Conservation (phyloP, 2,113 vertebrate species). For the Oreocharis arfaki region DNA sequence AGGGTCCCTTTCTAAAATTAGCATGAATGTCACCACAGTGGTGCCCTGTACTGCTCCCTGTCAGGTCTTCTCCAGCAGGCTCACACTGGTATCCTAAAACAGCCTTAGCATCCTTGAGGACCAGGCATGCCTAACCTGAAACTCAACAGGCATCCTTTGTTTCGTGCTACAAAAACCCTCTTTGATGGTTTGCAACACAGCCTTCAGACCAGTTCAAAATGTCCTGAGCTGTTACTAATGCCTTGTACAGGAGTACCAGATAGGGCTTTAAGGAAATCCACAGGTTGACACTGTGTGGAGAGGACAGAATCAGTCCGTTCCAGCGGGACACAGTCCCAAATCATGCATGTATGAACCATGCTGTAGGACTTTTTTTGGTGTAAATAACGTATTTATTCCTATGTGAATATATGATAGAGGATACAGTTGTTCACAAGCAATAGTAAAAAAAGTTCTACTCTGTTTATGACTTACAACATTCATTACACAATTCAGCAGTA, state of each 20-base stretch:
- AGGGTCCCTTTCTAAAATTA: not conserved
- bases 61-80: not conserved
- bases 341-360: not conserved
- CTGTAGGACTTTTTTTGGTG: not conserved
- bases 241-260: not conserved
- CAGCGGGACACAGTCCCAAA: not conserved
- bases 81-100: not conserved
- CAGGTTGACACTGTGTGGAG: rapidly evolving
- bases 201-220: not conserved
- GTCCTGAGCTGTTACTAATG: not conserved
- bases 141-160: not conserved
- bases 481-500: not conserved
- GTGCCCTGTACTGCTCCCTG: not conserved
- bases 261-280: not conserved
- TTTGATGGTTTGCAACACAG: not conserved
- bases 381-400: not conserved
- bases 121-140: not conserved
- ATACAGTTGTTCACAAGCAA: not conserved
- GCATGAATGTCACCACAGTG: not conserved
- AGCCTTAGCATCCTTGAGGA: not conserved
- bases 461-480: not conserved
- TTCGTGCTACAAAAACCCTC: not conserved
- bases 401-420: not conserved
- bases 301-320: not conserved
- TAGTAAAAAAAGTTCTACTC: not conserved